phyloP scores from a whole-genome alignment of 2,888 invertebrate genomes.

The Lasioglossum morio region DNA sequence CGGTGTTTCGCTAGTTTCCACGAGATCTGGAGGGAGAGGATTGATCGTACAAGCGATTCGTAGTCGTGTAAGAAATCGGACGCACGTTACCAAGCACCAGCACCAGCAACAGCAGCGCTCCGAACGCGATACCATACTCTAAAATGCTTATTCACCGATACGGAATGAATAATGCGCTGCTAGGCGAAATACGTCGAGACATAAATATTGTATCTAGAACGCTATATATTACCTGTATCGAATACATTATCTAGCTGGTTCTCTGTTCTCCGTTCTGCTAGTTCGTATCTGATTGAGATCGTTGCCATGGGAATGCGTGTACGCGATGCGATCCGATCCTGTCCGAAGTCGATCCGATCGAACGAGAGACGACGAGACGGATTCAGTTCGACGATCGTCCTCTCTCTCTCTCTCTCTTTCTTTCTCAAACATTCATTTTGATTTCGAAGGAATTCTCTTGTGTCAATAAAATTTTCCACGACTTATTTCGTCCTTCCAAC shows the following conservation, averaged over 20 bases:
- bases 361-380: neutral
- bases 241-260: conserved; percentile 79
- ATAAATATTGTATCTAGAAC: conserved; percentile 84
- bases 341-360: conserved; percentile 9
- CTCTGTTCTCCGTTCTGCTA: conserved; percentile 71
- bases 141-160: conserved; percentile 83
- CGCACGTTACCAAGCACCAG: conserved; percentile 4
- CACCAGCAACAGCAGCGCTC: conserved; percentile 24
- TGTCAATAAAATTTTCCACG: neutral
- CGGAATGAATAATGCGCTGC: conserved; percentile 84
- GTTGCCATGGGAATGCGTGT: conserved; percentile 81
- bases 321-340: conserved; percentile 62
- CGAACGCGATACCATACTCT: conserved; percentile 78
- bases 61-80: conserved; percentile 8
- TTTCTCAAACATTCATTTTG: neutral
- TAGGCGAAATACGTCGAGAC: conserved; percentile 83
- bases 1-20: neutral
- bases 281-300: conserved; percentile 80
- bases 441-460: neutral
- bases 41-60: conserved; percentile 11
- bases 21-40: neutral
- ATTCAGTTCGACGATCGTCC: neutral
- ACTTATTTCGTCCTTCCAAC: neutral
- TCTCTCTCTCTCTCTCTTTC: neutral
- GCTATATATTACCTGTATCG: conserved; percentile 83